These are phyloP conservation scores for Poecile atricapillus DNA, from an alignment of 2,113 vertebrate genomes.

Conservation along the genomic window DNA sequence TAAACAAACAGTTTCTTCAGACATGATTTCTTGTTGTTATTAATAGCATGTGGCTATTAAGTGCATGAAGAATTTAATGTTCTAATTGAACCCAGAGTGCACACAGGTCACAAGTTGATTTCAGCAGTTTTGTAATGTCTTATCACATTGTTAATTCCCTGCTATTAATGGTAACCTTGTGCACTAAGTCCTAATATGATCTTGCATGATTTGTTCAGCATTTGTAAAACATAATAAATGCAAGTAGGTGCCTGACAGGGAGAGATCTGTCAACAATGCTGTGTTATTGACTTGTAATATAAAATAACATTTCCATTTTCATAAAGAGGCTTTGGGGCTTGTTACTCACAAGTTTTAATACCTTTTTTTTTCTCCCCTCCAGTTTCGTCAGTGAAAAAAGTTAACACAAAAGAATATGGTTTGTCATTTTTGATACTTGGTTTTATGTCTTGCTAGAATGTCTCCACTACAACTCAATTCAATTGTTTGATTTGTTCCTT, in stretches of 20 bases:
- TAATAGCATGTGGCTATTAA: not conserved
- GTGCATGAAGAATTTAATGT: not conserved
- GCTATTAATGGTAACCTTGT: not conserved
- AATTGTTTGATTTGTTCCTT: not conserved
- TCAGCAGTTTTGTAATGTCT: conserved; percentile 1
- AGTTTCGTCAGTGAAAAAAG: not conserved
- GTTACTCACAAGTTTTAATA: not conserved
- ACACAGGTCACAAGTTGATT: not conserved
- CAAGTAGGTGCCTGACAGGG: not conserved
- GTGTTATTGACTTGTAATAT: not conserved
- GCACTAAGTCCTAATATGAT: not conserved
- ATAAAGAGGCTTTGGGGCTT: not conserved
- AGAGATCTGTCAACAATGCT: not conserved
- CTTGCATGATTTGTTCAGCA: not conserved
- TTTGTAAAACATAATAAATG: not conserved
- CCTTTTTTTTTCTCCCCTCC: fast-evolving
- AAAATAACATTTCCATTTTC: not conserved
- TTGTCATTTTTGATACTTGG: not conserved
- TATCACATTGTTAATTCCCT: not conserved
- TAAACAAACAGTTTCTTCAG: not conserved
- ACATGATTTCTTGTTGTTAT: not conserved
- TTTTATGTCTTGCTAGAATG: not conserved
- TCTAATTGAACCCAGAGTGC: not conserved
- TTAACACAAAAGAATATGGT: not conserved
- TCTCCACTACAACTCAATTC: not conserved